These are phyloP conservation scores for Arnoldichthys spilopterus DNA, from an alignment of 2,797 vertebrate genomes.

Conservation along the genomic window DNA sequence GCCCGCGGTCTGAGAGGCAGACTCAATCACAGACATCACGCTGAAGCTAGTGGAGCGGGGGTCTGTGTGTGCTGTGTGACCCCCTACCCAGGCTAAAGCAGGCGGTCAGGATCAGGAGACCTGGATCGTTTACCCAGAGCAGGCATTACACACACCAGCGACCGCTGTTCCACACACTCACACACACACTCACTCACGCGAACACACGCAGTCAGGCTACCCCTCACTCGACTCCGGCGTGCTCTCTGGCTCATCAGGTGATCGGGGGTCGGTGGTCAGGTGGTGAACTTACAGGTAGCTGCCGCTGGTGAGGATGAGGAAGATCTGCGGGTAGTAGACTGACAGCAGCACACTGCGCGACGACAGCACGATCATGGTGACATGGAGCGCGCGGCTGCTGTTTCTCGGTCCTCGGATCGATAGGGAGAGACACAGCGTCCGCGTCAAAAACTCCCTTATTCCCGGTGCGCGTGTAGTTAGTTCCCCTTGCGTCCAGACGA, in stretches of 20 bases:
- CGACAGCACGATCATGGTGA: conserved; percentile 86
- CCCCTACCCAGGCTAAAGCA: too few species aligned
- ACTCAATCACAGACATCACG: too few species aligned
- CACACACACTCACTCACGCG: too few species aligned
- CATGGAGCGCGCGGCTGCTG: conserved; percentile 77
- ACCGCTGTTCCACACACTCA: too few species aligned
- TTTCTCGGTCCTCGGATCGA: conserved; percentile 51
- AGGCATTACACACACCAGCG: too few species aligned
- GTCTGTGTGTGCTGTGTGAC: too few species aligned
- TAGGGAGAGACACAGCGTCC: conserved; percentile 26
- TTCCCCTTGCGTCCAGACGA: conserved; percentile 5
- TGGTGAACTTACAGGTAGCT: conserved; percentile 94
- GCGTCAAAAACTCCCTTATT: conserved; percentile 62
- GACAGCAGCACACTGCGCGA: conserved; percentile 93
- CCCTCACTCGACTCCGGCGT: neutral
- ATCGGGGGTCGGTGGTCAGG: neutral
- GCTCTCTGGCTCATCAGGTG: neutral
- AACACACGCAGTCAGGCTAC: too few species aligned
- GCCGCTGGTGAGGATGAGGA: conserved; percentile 97
- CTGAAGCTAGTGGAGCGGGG: too few species aligned
- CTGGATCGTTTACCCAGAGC: too few species aligned
- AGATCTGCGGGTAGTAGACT: conserved; percentile 96
- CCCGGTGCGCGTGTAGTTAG: conserved; percentile 64
- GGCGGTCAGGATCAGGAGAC: too few species aligned
- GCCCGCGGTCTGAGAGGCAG: too few species aligned